Evolutionary conservation across 2,797 vertebrate species (phyloP).

Genomic region (Sebastolobus altivelis): DNA sequence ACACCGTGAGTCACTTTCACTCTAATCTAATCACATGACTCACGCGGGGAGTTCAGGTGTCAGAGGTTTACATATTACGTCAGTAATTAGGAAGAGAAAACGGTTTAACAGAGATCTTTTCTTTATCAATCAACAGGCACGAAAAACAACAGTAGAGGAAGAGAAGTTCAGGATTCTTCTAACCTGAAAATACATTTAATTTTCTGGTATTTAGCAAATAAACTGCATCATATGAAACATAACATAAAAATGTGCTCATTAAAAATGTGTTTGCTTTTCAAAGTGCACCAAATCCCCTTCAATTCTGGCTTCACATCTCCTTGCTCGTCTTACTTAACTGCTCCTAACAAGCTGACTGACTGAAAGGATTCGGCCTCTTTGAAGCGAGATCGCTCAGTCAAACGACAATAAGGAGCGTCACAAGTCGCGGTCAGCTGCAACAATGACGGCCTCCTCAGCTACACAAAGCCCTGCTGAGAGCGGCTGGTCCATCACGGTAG

Average conservation of each 20-base stretch:
- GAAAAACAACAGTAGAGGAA: background rate
- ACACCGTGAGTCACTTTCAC: constrained; percentile 59
- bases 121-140: background rate
- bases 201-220: background rate
- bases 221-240: background rate
- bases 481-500: constrained; percentile 57
- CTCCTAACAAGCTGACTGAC: constrained; percentile 37
- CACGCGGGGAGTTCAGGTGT: constrained; percentile 37
- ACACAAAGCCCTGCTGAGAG: constrained; percentile 70
- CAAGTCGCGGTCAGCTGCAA: constrained; percentile 51
- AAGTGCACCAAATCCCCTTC: background rate
- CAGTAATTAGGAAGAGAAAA: background rate
- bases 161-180: background rate
- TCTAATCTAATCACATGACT: constrained; percentile 65
- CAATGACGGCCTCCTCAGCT: constrained; percentile 57
- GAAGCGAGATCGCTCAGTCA: constrained; percentile 48
- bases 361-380: constrained; percentile 31
- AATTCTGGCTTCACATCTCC: background rate
- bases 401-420: constrained; percentile 62
- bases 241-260: background rate
- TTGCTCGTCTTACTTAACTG: constrained; percentile 2
- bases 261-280: background rate
- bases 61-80: constrained; percentile 19
- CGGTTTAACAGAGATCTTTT: constrained; percentile 1
- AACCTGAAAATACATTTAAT: background rate